Base-by-base conservation (phyloP, 2,888 invertebrate species). In the Masnerella sp. region DNA sequence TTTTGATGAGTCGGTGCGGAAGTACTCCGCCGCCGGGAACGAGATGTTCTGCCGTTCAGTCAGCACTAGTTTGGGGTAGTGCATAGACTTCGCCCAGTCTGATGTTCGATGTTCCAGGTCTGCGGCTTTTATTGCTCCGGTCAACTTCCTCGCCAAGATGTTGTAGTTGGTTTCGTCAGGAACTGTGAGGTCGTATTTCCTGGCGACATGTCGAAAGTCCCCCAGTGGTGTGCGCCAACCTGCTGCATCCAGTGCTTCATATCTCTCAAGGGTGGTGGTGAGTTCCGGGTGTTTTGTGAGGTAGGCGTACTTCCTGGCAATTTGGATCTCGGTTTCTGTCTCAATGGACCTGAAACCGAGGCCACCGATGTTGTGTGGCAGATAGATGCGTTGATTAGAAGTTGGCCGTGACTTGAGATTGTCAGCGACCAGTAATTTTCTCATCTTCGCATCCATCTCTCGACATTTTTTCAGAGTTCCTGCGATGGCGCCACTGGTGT, bases 351-450 rank as follows among this genome's bases (percentile, higher is more conserved):
- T 56, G 32, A 56, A 56, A 9, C 42, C 42, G 11, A 56, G 32
- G 4, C 56, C 56, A 12, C 56, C 56, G 42, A 56, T 56, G 40
- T 7, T 42, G n/a, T 42, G 56, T 17, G 56, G 56, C 2, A 56
- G 12, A 20, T 56, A 52, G 12, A 11, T 20, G 0, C 49, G 47
- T 9, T 47, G 47, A 32, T 47, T 47, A 7, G 47, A 47, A 1
- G 51, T 51, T 17, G 51, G 51, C 5, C 52, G 5, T 15, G 38
- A 14, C 17, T 52, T 52, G 15, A 38, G 36, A 9, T 52, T 36
- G 25, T 38, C 22, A 1, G 8, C 22, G 2, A 52, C 52, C 52
- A 38, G 22, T 8, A 52, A 1, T 36, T 52, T 52, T 15, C 36
- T 20, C 1, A 52, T 18, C 14, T 38, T 22, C 4, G 15, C 9